Evolutionary conservation across 2,113 vertebrate species (phyloP).

Genomic region (Brachypteracias leptosomus): DNA sequence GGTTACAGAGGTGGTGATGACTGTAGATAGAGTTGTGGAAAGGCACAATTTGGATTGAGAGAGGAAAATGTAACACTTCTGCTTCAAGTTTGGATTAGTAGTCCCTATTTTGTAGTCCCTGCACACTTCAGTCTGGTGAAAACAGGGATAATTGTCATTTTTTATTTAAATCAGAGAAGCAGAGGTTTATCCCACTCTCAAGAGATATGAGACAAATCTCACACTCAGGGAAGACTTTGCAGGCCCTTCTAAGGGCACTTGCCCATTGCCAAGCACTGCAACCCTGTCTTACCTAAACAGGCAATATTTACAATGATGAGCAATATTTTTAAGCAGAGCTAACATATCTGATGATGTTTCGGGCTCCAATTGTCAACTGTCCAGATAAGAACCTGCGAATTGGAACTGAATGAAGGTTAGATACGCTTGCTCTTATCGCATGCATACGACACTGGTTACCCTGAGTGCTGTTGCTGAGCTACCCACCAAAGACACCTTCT

Average conservation of each 20-base stretch:
- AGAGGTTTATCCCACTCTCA: background rate
- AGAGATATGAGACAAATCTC: background rate
- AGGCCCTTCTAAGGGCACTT: background rate
- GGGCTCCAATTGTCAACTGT: background rate
- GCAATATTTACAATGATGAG: background rate
- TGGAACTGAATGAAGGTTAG: background rate
- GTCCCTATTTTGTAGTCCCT: background rate
- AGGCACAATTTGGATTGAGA: background rate
- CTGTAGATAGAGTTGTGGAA: background rate
- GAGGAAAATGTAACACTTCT: background rate
- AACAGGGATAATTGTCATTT: background rate
- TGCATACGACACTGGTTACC: background rate
- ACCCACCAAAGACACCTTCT: background rate
- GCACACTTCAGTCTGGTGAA: background rate
- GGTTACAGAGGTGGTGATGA: background rate
- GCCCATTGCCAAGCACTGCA: background rate
- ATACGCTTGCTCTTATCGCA: background rate
- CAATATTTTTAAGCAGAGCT: background rate
- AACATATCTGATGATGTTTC: background rate
- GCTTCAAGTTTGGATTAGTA: background rate
- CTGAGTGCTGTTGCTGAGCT: background rate
- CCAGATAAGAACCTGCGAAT: background rate
- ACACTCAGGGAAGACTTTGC: background rate
- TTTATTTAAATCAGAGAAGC: background rate
- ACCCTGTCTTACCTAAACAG: background rate